Conservation (phyloP, 2,113 vertebrate species). For the Melanocharis versteri region DNA sequence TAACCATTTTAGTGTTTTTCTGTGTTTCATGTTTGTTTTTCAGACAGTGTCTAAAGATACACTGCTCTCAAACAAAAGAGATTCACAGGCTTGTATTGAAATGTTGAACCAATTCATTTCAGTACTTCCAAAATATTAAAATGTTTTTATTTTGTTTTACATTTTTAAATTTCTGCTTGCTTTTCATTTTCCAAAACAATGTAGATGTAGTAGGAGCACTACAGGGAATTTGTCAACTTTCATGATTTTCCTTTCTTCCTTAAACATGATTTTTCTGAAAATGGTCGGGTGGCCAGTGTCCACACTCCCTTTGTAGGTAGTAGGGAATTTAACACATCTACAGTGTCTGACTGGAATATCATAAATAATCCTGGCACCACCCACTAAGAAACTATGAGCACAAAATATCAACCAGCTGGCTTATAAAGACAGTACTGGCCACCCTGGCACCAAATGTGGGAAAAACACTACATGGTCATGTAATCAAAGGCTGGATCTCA, state of each 20-base stretch:
- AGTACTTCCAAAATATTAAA: neutral
- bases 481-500: constrained; percentile 18
- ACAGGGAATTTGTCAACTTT: neutral
- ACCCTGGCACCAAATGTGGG: neutral
- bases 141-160: neutral
- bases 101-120: neutral
- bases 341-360: neutral
- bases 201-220: neutral
- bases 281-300: neutral
- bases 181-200: neutral
- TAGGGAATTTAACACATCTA: neutral
- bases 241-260: neutral
- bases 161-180: neutral
- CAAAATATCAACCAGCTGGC: neutral
- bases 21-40: neutral
- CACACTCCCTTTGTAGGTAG: neutral
- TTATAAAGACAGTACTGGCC: neutral
- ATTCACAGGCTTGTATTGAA: neutral
- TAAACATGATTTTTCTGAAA: neutral
- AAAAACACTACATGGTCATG: neutral
- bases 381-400: neutral
- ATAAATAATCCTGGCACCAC: neutral
- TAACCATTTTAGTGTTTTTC: neutral
- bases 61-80: neutral
- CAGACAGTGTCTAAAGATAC: neutral